phyloP scores from a whole-genome alignment of 2,888 invertebrate species.

The Monochamus alternatus region DNA sequence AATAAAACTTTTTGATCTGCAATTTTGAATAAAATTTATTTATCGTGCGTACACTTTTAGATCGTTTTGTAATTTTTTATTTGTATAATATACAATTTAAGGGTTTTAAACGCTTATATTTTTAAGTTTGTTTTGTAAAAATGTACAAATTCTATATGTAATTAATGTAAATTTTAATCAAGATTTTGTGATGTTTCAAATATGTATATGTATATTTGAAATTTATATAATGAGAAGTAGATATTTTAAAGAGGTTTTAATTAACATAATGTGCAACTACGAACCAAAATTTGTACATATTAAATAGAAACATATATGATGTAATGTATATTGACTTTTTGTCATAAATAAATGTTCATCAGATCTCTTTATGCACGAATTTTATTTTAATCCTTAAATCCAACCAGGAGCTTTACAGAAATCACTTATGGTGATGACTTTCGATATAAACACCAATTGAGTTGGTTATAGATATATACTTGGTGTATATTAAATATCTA shows the following conservation, averaged over 20 bases:
- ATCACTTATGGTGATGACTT: not conserved
- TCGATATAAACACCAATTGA: not conserved
- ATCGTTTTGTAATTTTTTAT: constrained; percentile 39
- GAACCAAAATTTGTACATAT: constrained; percentile 65
- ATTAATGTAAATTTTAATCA: constrained; percentile 57
- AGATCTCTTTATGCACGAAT: constrained; percentile 60
- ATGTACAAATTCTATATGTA: constrained; percentile 51
- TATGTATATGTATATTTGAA: constrained; percentile 55
- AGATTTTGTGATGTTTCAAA: constrained; percentile 60
- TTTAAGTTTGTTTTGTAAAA: constrained; percentile 45
- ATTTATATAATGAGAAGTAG: constrained; percentile 46
- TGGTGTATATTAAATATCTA: too few relatives aligned
- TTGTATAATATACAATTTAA: constrained; percentile 38
- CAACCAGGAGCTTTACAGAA: not conserved
- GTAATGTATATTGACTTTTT: constrained; percentile 69
- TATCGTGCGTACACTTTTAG: constrained; percentile 19
- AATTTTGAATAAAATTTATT: constrained; percentile 38
- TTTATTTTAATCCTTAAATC: constrained; percentile 37
- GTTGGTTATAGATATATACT: too few relatives aligned
- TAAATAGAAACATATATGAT: constrained; percentile 62
- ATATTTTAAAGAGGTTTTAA: constrained; percentile 32
- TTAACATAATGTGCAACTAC: constrained; percentile 36
- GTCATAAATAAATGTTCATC: constrained; percentile 71
- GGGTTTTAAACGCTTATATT: constrained; percentile 48
- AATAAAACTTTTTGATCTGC: constrained; percentile 43